phyloP scores from a whole-genome alignment of 64 coral and sea anemone species.

The Orbicella faveolata region DNA sequence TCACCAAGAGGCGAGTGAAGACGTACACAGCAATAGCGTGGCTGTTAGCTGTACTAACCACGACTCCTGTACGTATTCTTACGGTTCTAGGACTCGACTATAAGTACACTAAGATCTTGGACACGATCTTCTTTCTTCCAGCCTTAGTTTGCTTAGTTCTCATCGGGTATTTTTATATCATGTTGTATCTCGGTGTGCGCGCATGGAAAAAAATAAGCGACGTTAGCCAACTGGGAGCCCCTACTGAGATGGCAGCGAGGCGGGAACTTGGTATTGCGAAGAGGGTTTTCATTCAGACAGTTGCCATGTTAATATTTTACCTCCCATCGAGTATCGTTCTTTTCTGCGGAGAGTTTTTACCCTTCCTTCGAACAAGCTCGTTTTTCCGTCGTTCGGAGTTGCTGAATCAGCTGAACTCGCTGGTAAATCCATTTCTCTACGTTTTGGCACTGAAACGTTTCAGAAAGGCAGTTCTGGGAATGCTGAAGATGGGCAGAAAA shows the following conservation, averaged over 20 bases:
- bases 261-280: not conserved
- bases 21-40: not conserved
- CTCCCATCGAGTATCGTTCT: not conserved
- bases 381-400: constrained; percentile 26
- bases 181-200: not conserved
- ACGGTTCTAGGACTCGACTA: not conserved
- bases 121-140: not conserved
- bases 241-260: not conserved
- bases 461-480: constrained; percentile 1
- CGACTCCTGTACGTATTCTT: not conserved
- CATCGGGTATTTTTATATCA: constrained; percentile 12
- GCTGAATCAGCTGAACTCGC: constrained; percentile 1
- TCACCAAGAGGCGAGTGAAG: constrained; percentile 19
- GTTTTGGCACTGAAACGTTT: constrained; percentile 7
- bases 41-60: not conserved
- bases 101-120: not conserved
- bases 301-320: not conserved
- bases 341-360: not conserved
- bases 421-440: not conserved
- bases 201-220: not conserved
- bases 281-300: not conserved
- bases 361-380: constrained; percentile 14
- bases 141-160: not conserved
- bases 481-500: not conserved
- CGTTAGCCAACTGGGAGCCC: not conserved